Conservation (phyloP, 2,797 vertebrate species). For the Enteromius radiatus region DNA sequence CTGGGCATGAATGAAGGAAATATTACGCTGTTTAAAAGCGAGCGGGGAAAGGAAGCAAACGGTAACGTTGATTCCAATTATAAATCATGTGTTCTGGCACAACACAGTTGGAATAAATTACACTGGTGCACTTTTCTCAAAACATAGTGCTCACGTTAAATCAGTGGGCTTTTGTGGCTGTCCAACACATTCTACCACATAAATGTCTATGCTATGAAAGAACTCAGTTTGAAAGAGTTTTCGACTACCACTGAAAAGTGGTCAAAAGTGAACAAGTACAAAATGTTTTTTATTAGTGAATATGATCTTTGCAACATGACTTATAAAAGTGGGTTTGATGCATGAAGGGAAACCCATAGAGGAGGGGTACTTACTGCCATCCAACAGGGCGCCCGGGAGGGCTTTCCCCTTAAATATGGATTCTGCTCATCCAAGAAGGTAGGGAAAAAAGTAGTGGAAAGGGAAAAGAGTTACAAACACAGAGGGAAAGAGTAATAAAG, state of each 20-base stretch:
- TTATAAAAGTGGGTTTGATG: slow-evolving; percentile 3
- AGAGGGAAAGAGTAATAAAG: slow-evolving; percentile 36
- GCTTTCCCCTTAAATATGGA: slow-evolving; percentile 98
- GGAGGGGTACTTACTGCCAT: slow-evolving; percentile 91
- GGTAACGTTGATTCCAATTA: not conserved
- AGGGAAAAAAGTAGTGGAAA: slow-evolving; percentile 56
- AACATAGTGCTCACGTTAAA: not conserved
- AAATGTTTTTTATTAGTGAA: not conserved
- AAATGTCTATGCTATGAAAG: not conserved
- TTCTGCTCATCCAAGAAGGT: slow-evolving; percentile 84
- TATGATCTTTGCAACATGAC: not conserved
- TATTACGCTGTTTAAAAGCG: not conserved
- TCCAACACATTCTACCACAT: not conserved
- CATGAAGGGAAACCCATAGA: slow-evolving; percentile 26
- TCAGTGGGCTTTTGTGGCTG: not conserved
- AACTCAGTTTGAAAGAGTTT: not conserved
- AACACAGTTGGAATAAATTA: not conserved
- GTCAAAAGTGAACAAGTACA: not conserved
- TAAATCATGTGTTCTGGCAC: not conserved
- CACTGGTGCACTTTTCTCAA: not conserved
- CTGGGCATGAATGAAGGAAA: not conserved
- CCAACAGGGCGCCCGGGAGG: slow-evolving; percentile 92
- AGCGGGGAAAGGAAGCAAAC: not conserved
- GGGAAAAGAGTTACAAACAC: slow-evolving; percentile 43
- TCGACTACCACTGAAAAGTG: not conserved